These are phyloP conservation scores for Podabrus alpinus DNA, from an alignment of 2,888 invertebrate species.

Conservation along the genomic window DNA sequence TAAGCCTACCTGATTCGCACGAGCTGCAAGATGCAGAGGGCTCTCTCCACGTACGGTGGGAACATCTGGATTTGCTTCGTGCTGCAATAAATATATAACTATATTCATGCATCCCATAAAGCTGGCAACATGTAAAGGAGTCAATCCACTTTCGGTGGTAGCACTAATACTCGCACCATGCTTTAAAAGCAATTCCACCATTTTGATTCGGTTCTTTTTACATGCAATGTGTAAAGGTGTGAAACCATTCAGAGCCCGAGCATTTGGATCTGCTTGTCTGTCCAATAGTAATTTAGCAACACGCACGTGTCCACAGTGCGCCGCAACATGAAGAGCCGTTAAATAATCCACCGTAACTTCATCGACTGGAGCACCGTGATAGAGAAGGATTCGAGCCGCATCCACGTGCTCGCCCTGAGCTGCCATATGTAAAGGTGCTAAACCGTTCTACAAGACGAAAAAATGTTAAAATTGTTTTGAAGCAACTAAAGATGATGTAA, in stretches of 20 bases:
- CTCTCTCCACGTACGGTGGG: constrained; percentile 97
- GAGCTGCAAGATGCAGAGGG: constrained; percentile 91
- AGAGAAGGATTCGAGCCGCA: constrained; percentile 87
- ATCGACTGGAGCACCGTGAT: constrained; percentile 96
- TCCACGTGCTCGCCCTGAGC: constrained; percentile 98
- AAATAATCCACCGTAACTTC: constrained; percentile 98
- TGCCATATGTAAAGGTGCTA: constrained; percentile 98
- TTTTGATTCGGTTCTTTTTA: constrained; percentile 96
- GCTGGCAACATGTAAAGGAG: constrained; percentile 95
- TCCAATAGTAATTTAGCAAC: constrained; percentile 92
- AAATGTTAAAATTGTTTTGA: neutral
- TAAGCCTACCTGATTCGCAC: constrained; percentile 86
- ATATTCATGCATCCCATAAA: constrained; percentile 99
- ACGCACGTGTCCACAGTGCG: constrained; percentile 91
- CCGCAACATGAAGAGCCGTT: constrained; percentile 95
- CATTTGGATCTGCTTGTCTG: constrained; percentile 95
- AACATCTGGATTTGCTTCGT: constrained; percentile 91
- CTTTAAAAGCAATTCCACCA: constrained; percentile 92
- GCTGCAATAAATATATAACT: constrained; percentile 91
- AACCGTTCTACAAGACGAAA: constrained; percentile 68
- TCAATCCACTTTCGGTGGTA: constrained; percentile 82
- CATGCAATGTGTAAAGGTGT: constrained; percentile 98
- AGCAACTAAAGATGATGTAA: constrained; percentile 10
- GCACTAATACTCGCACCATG: constrained; percentile 86
- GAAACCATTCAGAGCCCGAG: constrained; percentile 95